phyloP scores from a whole-genome alignment of 1,140 invertebrate genomes.

The Asobara japonica region DNA sequence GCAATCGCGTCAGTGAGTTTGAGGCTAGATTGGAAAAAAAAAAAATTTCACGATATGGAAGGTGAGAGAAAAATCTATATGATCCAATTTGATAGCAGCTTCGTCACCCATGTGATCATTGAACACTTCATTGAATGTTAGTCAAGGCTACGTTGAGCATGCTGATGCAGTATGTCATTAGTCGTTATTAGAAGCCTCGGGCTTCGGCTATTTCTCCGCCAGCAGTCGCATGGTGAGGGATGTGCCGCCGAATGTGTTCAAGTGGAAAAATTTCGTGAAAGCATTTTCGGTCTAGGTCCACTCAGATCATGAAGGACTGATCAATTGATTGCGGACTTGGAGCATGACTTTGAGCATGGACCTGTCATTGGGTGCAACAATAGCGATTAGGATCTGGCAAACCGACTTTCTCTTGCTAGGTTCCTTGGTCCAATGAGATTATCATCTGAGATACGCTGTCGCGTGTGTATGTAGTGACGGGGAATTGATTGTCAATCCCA shows the following conservation, averaged over 20 bases:
- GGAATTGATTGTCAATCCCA: not conserved
- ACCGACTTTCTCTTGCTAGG: not conserved
- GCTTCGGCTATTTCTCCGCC: not conserved
- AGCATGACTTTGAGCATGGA: not conserved
- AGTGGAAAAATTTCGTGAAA: no score
- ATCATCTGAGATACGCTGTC: not conserved
- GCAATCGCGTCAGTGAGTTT: not conserved
- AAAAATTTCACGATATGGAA: not conserved
- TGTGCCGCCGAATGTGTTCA: no score
- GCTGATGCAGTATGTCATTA: not conserved
- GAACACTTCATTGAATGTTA: not conserved
- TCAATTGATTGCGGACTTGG: not conserved
- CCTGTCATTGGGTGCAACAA: no score
- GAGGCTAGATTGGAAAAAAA: not conserved
- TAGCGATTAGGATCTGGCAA: not conserved
- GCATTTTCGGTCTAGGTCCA: not conserved
- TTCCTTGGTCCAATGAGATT: not conserved
- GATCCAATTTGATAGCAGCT: not conserved
- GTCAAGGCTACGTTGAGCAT: not conserved
- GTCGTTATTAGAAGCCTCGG: not conserved
- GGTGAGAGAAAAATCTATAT: not conserved
- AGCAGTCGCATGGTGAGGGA: not conserved
- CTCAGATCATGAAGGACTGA: not conserved
- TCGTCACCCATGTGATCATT: not conserved
- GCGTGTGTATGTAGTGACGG: not conserved